These are phyloP conservation scores for Busseola fusca DNA, from an alignment of 2,888 invertebrate species.

Conservation along the genomic window DNA sequence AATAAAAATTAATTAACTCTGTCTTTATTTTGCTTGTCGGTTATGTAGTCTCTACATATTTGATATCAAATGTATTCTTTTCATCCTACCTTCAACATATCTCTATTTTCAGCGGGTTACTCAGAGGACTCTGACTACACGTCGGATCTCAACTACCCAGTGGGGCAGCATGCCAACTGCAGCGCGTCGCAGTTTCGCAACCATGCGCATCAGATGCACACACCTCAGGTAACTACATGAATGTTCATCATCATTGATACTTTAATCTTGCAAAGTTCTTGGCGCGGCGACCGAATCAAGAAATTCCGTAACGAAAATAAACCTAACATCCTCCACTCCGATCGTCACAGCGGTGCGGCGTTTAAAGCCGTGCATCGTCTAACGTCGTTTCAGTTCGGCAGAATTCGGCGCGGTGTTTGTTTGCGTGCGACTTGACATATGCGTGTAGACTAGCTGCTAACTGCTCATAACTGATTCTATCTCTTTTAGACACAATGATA, in stretches of 20 bases:
- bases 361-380: no score
- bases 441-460: no score
- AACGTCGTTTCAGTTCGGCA: no score
- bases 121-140: constrained; percentile 99
- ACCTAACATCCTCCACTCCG: no score
- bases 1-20: no score
- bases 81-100: background rate
- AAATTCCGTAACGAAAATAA: no score
- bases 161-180: constrained; percentile 96
- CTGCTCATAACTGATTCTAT: no score
- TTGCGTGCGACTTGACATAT: no score
- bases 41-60: background rate
- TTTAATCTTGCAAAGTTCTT: background rate
- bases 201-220: constrained; percentile 93
- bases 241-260: background rate
- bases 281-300: no score
- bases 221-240: constrained; percentile 89
- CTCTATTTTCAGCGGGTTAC: constrained; percentile 93
- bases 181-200: constrained; percentile 96
- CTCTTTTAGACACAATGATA: no score
- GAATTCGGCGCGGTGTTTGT: no score
- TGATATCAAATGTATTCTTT: background rate
- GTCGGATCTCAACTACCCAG: constrained; percentile 98
- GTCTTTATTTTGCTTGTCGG: background rate
- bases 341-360: no score